Base-by-base conservation (phyloP, 1,140 invertebrate genomes). In the Ladona fulva region DNA sequence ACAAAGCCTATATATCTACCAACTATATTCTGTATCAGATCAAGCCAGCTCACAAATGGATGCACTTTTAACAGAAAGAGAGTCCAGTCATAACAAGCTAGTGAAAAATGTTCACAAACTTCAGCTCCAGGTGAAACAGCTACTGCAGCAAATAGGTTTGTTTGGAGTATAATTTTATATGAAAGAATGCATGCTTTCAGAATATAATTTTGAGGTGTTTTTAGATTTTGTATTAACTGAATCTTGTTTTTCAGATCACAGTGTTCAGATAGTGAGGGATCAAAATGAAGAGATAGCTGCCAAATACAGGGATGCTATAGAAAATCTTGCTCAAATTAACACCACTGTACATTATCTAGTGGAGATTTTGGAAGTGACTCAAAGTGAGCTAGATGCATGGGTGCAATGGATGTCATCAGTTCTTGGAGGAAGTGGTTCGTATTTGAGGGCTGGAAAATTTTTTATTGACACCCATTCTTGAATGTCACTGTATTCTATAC, bases 261-360 rank as follows among this genome's bases (percentile, higher is more conserved):
- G 86, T 77, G 88, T 87, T 11, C 81, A 86, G 78, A 82, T 86
- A 22, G 84, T 91, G n/a, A 80, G 90, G 14, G 76, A 82, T n/a
- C 88, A 90, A 79, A 89, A 89, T 79, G 81, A 85, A 80, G 81
- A 86, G 77, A 87, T 89, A 52, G 83, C 86, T n/a, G 75, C 81
- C 1, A 87, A 90, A 77, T 91, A 90, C 79, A 81, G 88, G 59
- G 82, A 85, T 24, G 89, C 89, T 44, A 83, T 91, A 52, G 81
- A 86, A n/a, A 90, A 89, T 81, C 82, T 92, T 3, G 80, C 84
- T n/a, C 87, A 88, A 81, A 89, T 92, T 44, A 92, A 91, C 80
- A 80, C 82, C 22, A 91, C 89, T 0, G 87, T 92, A 42, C 83
- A 87, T 75, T 87, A 84, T 79, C 80, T 91, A 24, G 86, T 88